A percentile compares a stretch with the other conserved stretches of the same genome.
phyloP scores from a whole-genome alignment of 1,140 invertebrate genomes.

The Luehdorfia chinensis region DNA sequence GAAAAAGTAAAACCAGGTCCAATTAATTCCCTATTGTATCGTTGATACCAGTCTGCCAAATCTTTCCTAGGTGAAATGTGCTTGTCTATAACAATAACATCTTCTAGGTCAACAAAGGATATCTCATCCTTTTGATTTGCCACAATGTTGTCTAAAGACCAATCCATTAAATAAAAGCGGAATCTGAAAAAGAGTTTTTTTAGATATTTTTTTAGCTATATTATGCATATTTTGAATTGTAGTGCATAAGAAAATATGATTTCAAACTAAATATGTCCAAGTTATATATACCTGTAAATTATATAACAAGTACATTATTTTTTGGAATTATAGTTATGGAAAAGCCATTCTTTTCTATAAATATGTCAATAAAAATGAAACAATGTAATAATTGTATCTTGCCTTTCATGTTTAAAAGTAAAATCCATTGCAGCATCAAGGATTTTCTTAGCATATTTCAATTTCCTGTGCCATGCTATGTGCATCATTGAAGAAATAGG shows the following conservation, averaged over 20 bases:
- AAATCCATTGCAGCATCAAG: slow-evolving; percentile 65
- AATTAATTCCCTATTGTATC: slow-evolving; percentile 44
- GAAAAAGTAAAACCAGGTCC: slow-evolving; percentile 59
- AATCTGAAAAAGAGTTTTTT: slow-evolving; percentile 49
- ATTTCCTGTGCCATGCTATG: slow-evolving; percentile 46
- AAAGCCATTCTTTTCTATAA: too few relatives aligned
- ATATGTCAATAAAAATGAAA: too few relatives aligned
- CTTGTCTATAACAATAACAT: slow-evolving; percentile 60
- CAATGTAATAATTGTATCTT: too few relatives aligned
- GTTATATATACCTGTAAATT: too few relatives aligned
- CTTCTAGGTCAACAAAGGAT: slow-evolving; percentile 65
- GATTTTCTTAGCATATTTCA: slow-evolving; percentile 57
- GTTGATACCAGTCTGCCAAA: slow-evolving; percentile 57
- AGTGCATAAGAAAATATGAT: too few relatives aligned
- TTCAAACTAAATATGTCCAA: too few relatives aligned
- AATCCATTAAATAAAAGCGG: slow-evolving; percentile 70
- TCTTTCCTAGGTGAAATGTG: slow-evolving; percentile 56
- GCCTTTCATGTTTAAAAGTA: slow-evolving; percentile 70
- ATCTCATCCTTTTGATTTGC: slow-evolving; percentile 62
- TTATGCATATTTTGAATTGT: too few relatives aligned
- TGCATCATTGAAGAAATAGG: slow-evolving; percentile 44
- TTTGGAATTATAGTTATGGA: too few relatives aligned
- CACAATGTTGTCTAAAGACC: slow-evolving; percentile 69
- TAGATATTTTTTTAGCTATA: too few relatives aligned
- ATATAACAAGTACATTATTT: too few relatives aligned